Evolutionary conservation across 2,888 invertebrate genomes (phyloP).

Genomic region (Stenichneumon culpator): DNA sequence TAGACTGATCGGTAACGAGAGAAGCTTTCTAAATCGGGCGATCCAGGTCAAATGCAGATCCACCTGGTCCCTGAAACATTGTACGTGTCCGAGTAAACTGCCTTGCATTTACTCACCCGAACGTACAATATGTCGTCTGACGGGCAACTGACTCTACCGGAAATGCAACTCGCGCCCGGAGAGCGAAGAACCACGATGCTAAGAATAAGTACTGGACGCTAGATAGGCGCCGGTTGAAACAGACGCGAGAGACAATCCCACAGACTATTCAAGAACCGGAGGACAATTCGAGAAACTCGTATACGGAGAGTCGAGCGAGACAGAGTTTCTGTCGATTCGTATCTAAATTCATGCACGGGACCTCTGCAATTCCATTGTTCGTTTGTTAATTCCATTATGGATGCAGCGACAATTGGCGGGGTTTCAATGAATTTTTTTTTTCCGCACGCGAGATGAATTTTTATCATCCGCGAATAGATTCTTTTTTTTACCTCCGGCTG

Average conservation of each 20-base stretch:
- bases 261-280: constrained; percentile 7
- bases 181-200: constrained; percentile 48
- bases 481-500: too few relatives aligned
- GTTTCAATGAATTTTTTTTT: not conserved
- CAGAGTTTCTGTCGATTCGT: constrained; percentile 28
- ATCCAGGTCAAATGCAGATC: constrained; percentile 67
- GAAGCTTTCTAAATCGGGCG: constrained; percentile 65
- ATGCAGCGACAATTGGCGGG: not conserved
- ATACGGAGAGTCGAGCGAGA: not conserved
- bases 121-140: constrained; percentile 7
- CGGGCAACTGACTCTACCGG: constrained; percentile 33
- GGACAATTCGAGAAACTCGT: constrained; percentile 36
- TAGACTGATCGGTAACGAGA: constrained; percentile 58
- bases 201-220: constrained; percentile 46
- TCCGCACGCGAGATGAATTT: not conserved
- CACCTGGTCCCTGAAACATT: constrained; percentile 36
- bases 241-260: constrained; percentile 34
- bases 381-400: not conserved
- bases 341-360: constrained; percentile 6
- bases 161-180: constrained; percentile 33
- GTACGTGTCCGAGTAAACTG: not conserved
- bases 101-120: not conserved
- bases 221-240: constrained; percentile 18
- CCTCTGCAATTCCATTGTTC: constrained; percentile 47
- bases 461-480: not conserved